Base-by-base conservation (phyloP, 2,888 invertebrate genomes). In the Geotrupes spiniger region DNA sequence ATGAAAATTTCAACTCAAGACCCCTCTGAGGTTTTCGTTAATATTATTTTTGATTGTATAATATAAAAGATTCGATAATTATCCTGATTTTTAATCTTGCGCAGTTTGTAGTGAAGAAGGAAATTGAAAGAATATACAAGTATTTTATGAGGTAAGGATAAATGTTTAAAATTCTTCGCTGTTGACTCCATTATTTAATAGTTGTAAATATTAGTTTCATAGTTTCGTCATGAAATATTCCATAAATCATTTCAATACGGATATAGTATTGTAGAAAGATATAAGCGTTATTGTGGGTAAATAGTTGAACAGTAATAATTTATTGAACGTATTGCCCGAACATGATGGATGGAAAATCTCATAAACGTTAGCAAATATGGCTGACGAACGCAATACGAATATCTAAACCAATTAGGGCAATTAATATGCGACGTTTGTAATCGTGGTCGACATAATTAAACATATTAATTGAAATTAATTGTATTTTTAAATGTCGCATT, bases 401-500 rank as follows among this genome's bases (percentile, higher is more conserved):
- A 52, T 49, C 54, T 52, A 40, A 55, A 57, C 54, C 52, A 53
- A 50, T 54, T 52, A 53, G 29, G 27, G 45, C 47, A 38, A 55
- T 58, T 58, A 58, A 57, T 57, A 57, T 57, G 55, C 58, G 49
- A 33, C 38, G 49, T 51, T 42, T 36, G 56, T 53, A 51, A 42
- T 46, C 36, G 49, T 49, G 50, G 43, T 42, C 42, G 52, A 53
- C 40, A 56, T 56, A 56, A 58, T 56, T 54, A 53, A 47, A 52
- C 43, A 53, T 49, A 56, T 53, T 56, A 56, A 53, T 56, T 50
- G 54, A 57, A 55, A 55, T 54, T 53, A 54, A 57, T 54, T 55
- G 50, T 39, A 46, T 51, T 48, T 42, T 55, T 46, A 41, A 46
- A 40, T 36, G 41, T 33, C 26, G 41, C 38, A 40, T 41, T 46